Percentiles rank a stretch among this genome's conserved stretches.
Evolutionary conservation across 2,113 vertebrate genomes (phyloP).

Genomic region (Epinephelus cyanopodus): DNA sequence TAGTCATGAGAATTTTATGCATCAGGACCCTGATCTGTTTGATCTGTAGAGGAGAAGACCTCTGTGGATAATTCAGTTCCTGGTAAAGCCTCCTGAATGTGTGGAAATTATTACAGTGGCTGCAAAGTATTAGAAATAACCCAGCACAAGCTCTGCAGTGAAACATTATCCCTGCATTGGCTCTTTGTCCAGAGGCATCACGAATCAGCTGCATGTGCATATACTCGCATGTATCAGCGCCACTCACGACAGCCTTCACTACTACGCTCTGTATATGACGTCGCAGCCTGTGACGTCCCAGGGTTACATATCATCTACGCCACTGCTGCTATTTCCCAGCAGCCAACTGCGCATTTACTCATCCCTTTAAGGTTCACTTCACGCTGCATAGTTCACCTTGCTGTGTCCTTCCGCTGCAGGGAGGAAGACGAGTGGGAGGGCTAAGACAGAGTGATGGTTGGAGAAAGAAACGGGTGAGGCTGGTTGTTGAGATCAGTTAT

Average conservation of each 20-base stretch:
- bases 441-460: constrained; percentile 1
- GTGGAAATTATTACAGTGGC: not conserved
- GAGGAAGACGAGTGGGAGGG: constrained; percentile 3
- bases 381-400: constrained; percentile 58
- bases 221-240: not conserved
- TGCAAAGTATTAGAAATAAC: not conserved
- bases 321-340: constrained; percentile 32
- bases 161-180: constrained; percentile 26
- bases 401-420: constrained; percentile 44
- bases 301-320: constrained; percentile 27
- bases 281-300: constrained; percentile 20
- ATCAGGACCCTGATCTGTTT: too few relatives aligned
- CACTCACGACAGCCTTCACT: not conserved
- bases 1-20: too few relatives aligned
- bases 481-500: constrained; percentile 9
- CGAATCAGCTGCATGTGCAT: not conserved
- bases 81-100: too few relatives aligned
- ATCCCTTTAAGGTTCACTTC: constrained; percentile 29
- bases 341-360: constrained; percentile 27
- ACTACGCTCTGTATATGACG: not conserved
- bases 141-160: not conserved
- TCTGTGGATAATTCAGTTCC: too few relatives aligned
- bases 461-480: not conserved
- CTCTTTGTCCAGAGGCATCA: constrained; percentile 3
- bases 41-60: too few relatives aligned